phyloP scores from a whole-genome alignment of 2,888 invertebrate genomes.

The Teleogryllus oceanicus region DNA sequence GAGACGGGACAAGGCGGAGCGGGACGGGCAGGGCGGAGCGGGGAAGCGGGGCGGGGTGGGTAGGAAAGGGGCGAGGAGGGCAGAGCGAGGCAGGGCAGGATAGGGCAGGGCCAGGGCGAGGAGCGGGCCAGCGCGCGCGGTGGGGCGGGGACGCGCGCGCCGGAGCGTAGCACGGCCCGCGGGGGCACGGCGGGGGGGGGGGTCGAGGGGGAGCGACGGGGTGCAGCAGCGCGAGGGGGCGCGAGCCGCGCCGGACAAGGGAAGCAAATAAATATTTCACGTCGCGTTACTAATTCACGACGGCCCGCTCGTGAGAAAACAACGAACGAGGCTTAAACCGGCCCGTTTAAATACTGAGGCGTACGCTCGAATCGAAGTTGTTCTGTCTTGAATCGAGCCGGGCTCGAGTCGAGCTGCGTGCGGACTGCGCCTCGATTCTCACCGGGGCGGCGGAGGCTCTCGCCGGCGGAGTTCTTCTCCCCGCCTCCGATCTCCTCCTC shows the following conservation, averaged over 20 bases:
- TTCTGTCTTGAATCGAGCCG: not conserved
- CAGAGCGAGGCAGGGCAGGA: not conserved
- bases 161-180: not conserved
- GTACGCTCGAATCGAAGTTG: not conserved
- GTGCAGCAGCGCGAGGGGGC: not conserved
- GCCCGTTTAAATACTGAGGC: constrained; percentile 18
- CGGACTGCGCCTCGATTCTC: no score
- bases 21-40: not conserved
- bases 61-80: not conserved
- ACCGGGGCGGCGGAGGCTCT: no score
- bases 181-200: no score
- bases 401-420: no score
- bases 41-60: not conserved
- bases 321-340: constrained; percentile 18
- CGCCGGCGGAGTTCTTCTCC: no score
- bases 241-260: not conserved
- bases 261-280: constrained; percentile 18
- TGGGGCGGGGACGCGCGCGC: not conserved
- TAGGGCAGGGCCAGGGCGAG: not conserved
- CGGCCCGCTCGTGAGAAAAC: constrained; percentile 7
- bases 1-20: not conserved
- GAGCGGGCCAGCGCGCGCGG: not conserved
- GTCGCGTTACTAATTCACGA: constrained; percentile 9
- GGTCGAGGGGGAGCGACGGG: not conserved
- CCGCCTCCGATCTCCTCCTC: no score